phyloP scores from a whole-genome alignment of 2,888 invertebrate species.

The Polyploca ridens region DNA sequence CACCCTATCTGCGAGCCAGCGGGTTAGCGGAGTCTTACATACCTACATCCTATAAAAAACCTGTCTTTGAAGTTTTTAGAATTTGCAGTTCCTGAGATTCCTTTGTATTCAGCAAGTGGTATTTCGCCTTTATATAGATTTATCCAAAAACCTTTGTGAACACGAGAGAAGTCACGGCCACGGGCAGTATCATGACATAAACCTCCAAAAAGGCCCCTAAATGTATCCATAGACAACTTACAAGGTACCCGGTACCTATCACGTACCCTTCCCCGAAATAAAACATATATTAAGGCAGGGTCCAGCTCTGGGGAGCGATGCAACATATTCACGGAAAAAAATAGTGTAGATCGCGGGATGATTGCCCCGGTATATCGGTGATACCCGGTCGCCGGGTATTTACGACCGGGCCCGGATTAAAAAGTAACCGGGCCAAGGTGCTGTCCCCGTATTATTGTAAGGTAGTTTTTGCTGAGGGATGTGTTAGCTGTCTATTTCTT shows the following conservation, averaged over 20 bases:
- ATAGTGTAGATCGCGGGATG: slow-evolving; percentile 78
- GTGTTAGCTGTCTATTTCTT: slow-evolving; percentile 9
- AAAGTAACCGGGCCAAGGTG: slow-evolving; percentile 57
- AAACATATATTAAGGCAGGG: slow-evolving; percentile 64
- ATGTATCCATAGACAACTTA: slow-evolving; percentile 10
- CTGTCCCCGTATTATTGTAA: slow-evolving; percentile 18
- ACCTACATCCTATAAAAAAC: no score
- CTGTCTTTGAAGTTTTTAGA: no score
- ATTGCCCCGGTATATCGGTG: slow-evolving; percentile 78
- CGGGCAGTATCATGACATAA: not conserved
- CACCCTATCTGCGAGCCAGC: no score
- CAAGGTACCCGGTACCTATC: not conserved
- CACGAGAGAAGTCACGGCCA: not conserved
- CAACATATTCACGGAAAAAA: slow-evolving; percentile 73
- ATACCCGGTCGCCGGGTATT: slow-evolving; percentile 61
- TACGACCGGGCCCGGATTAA: slow-evolving; percentile 74
- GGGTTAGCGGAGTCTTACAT: no score
- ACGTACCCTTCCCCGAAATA: slow-evolving; percentile 50
- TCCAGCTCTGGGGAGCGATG: slow-evolving; percentile 48
- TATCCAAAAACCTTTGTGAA: not conserved
- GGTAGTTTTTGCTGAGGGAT: slow-evolving; percentile 27
- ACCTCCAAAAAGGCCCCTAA: not conserved
- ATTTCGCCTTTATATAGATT: no score
- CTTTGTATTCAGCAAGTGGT: no score
- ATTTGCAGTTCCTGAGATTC: no score